Percentiles rank a stretch among this genome's conserved stretches.
Conservation (phyloP, 2,888 invertebrate species). For the Agrochola macilenta region DNA sequence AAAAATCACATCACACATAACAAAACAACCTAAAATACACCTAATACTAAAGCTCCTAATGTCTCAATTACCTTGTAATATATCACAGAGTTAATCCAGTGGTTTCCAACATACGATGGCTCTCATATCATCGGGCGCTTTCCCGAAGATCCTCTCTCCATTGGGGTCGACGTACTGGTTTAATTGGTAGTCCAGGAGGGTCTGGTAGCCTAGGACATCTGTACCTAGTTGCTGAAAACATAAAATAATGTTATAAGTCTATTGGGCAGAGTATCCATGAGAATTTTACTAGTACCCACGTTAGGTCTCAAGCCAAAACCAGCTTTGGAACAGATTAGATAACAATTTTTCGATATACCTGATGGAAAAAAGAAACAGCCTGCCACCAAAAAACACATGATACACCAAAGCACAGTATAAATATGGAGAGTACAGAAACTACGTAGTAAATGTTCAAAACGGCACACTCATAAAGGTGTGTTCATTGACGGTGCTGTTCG, state of each 20-base stretch:
- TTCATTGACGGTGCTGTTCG: too few relatives aligned
- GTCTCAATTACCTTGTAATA: constrained; percentile 23
- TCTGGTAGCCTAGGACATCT: constrained; percentile 94
- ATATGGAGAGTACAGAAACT: too few relatives aligned
- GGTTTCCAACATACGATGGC: constrained; percentile 95
- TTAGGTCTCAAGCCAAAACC: too few relatives aligned
- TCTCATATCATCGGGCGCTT: constrained; percentile 94
- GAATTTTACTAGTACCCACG: too few relatives aligned
- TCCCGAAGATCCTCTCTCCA: constrained; percentile 93
- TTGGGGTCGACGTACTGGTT: constrained; percentile 94
- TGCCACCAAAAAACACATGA: too few relatives aligned
- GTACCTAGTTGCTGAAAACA: constrained; percentile 94
- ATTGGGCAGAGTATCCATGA: too few relatives aligned
- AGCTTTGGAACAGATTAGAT: too few relatives aligned
- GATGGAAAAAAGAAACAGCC: too few relatives aligned
- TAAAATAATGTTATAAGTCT: background rate
- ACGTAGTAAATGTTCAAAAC: too few relatives aligned
- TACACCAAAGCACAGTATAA: too few relatives aligned
- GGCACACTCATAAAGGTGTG: too few relatives aligned
- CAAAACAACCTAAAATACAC: constrained; percentile 36
- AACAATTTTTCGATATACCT: too few relatives aligned
- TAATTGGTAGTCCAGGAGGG: constrained; percentile 94
- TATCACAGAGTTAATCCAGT: constrained; percentile 72
- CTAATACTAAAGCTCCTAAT: background rate
- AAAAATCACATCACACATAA: constrained; percentile 5